Percentiles rank a stretch among this genome's conserved stretches.
phyloP scores from a whole-genome alignment of 2,797 vertebrate genomes.

The Sebastes baramenuke region DNA sequence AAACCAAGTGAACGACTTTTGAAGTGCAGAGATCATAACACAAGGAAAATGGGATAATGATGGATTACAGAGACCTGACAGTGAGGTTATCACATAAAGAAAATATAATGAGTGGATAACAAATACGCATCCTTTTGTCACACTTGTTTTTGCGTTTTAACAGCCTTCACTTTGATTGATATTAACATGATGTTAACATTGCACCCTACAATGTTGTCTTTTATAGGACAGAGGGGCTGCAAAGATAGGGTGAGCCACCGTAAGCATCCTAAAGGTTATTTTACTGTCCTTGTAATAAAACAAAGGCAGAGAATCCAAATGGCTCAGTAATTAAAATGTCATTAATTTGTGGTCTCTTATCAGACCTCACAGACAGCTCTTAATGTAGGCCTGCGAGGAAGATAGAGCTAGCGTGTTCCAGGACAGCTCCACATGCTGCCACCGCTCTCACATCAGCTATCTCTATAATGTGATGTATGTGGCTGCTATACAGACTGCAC shows the following conservation, averaged over 20 bases:
- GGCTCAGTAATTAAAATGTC: slow-evolving; percentile 79
- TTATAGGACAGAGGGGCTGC: slow-evolving; percentile 38
- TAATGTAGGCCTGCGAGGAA: slow-evolving; percentile 68
- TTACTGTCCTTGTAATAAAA: slow-evolving; percentile 63
- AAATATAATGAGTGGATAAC: slow-evolving; percentile 2
- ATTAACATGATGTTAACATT: slow-evolving; percentile 36
- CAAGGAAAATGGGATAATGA: not conserved
- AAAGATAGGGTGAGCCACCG: slow-evolving; percentile 43
- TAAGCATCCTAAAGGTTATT: slow-evolving; percentile 51
- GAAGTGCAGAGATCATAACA: not conserved
- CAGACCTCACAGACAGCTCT: slow-evolving; percentile 72
- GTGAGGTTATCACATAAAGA: not conserved
- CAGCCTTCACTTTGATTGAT: slow-evolving; percentile 27
- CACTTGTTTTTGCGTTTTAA: slow-evolving; percentile 6
- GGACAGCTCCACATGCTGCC: slow-evolving; percentile 52
- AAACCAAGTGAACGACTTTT: not conserved
- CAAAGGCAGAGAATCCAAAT: slow-evolving; percentile 68
- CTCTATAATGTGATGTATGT: slow-evolving; percentile 65
- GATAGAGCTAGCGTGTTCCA: slow-evolving; percentile 51
- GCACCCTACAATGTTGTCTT: slow-evolving; percentile 38
- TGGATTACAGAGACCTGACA: not conserved
- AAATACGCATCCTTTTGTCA: slow-evolving; percentile 5
- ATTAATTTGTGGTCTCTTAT: slow-evolving; percentile 77
- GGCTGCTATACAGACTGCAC: slow-evolving; percentile 41
- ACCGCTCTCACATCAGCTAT: slow-evolving; percentile 56